These are phyloP conservation scores for Pogonomyrmex californicus DNA, from an alignment of 1,140 invertebrate genomes.

Conservation along the genomic window DNA sequence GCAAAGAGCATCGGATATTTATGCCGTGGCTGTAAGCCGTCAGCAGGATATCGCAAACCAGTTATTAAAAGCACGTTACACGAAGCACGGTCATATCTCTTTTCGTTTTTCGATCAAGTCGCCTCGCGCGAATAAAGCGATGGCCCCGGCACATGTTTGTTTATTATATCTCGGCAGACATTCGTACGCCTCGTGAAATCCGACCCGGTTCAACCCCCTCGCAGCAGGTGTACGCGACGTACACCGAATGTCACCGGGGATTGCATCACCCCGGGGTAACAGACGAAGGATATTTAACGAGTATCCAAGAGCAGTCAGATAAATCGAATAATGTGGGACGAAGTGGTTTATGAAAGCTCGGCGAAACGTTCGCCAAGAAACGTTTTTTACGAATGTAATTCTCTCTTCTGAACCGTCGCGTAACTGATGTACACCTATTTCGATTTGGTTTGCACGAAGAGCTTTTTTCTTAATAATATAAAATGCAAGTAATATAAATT, in stretches of 20 bases:
- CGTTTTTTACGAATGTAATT: slow-evolving; percentile 28
- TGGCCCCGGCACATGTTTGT: neutral
- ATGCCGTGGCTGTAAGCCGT: slow-evolving; percentile 49
- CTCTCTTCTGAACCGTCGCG: neutral
- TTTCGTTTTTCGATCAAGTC: slow-evolving; percentile 51
- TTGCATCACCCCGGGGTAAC: slow-evolving; percentile 31
- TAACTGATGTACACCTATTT: neutral
- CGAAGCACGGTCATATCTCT: neutral
- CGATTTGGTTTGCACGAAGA: neutral
- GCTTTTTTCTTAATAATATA: neutral
- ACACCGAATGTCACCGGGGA: slow-evolving; percentile 11
- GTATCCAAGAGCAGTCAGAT: slow-evolving; percentile 27
- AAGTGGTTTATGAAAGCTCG: slow-evolving; percentile 33
- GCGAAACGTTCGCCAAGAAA: neutral
- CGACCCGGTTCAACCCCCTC: slow-evolving; percentile 18
- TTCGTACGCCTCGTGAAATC: slow-evolving; percentile 27
- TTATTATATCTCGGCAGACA: slow-evolving; percentile 43
- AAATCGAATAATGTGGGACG: slow-evolving; percentile 50
- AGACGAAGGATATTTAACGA: slow-evolving; percentile 27
- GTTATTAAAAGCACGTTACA: slow-evolving; percentile 70
- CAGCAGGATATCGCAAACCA: slow-evolving; percentile 73
- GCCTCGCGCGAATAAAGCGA: slow-evolving; percentile 7
- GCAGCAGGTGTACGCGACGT: slow-evolving; percentile 3
- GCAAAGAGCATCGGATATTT: slow-evolving; percentile 68
- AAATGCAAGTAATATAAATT: neutral